Conservation (phyloP, 2,888 invertebrate species). For the Troilus luridus region DNA sequence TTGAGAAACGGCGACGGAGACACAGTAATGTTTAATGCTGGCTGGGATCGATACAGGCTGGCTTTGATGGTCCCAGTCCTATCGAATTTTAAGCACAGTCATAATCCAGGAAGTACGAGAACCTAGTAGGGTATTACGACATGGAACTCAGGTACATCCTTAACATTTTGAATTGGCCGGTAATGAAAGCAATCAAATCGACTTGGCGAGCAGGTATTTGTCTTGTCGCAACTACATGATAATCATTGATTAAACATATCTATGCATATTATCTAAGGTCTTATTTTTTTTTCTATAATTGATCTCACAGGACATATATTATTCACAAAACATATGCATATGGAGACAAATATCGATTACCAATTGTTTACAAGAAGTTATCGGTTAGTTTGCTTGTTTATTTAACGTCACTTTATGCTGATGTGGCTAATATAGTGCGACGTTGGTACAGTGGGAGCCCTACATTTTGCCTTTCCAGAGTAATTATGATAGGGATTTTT, state of each 20-base stretch:
- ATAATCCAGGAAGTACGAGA: neutral
- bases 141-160: neutral
- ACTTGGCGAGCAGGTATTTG: neutral
- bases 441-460: too few relatives aligned
- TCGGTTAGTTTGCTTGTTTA: too few relatives aligned
- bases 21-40: neutral
- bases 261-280: neutral
- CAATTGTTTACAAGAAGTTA: too few relatives aligned
- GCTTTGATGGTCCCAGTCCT: neutral
- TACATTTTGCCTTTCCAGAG: too few relatives aligned
- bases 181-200: constrained; percentile 6
- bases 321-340: too few relatives aligned
- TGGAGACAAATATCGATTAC: too few relatives aligned
- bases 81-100: neutral
- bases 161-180: neutral
- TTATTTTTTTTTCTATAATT: neutral
- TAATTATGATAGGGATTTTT: too few relatives aligned
- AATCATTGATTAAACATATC: neutral
- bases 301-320: neutral
- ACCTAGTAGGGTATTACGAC: neutral
- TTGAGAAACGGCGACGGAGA: neutral
- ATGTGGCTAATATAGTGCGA: too few relatives aligned
- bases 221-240: neutral
- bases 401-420: too few relatives aligned
- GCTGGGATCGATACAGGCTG: neutral